Conservation (phyloP, 2,113 vertebrate genomes). For the Alaudala cheleensis region DNA sequence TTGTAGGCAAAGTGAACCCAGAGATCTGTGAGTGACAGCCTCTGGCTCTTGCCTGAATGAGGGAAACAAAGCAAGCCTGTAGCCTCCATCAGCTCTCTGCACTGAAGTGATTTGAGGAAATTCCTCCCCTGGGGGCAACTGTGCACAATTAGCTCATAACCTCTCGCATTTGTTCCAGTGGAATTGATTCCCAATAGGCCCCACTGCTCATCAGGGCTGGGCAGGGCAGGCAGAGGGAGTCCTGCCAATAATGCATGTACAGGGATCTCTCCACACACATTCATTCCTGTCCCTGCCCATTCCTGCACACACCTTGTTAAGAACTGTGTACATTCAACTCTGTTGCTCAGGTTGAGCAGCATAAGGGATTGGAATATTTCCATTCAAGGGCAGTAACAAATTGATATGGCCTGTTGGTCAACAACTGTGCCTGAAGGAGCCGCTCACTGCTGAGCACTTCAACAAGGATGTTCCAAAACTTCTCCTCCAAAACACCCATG, state of each 20-base stretch:
- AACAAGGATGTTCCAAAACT: neutral
- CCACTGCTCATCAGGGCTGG: accelerated
- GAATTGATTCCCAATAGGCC: neutral
- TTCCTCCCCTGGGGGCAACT: neutral
- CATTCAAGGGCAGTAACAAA: neutral
- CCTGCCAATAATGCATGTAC: neutral
- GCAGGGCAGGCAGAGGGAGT: neutral
- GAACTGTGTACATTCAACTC: accelerated
- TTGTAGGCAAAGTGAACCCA: neutral
- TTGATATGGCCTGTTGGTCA: neutral
- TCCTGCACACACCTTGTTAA: neutral
- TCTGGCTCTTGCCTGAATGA: neutral
- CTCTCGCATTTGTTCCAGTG: neutral
- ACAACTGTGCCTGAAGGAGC: neutral
- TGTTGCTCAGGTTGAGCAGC: neutral
- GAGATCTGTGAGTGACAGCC: neutral
- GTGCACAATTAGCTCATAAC: neutral
- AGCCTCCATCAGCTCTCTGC: neutral
- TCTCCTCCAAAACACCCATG: neutral
- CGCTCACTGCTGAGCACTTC: accelerated
- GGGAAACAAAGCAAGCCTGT: neutral
- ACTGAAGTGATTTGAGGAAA: neutral
- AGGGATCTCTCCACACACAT: accelerated
- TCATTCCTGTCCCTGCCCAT: accelerated
- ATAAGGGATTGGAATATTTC: accelerated